Evolutionary conservation across 2,113 vertebrate species (phyloP).

Genomic region (Pseudopodoces humilis): DNA sequence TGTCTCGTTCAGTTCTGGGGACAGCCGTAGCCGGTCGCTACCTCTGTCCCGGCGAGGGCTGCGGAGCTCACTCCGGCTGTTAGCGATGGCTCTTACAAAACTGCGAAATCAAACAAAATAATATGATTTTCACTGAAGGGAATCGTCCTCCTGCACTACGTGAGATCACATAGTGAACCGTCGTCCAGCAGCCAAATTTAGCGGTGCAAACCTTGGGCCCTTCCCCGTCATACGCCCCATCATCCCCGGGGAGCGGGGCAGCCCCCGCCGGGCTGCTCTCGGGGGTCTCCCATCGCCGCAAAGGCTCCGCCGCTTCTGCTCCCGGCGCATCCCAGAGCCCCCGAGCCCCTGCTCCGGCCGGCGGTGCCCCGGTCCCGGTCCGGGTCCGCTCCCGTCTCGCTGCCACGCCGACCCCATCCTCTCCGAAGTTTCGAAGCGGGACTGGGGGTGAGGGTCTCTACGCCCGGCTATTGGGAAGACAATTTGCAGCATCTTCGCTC

Average conservation of each 20-base stretch:
- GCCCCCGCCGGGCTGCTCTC: neutral
- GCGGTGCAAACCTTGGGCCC: neutral
- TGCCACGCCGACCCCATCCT: neutral
- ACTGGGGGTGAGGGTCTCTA: neutral
- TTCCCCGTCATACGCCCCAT: neutral
- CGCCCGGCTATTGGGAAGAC: neutral
- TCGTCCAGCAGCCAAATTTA: neutral
- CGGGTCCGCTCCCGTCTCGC: neutral
- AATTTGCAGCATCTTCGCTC: neutral
- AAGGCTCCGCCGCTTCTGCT: neutral
- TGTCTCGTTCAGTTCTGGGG: neutral
- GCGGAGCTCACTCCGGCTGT: neutral
- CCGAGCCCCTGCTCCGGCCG: neutral
- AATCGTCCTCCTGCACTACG: neutral
- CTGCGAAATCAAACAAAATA: neutral
- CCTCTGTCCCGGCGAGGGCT: neutral
- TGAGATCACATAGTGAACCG: rapidly evolving
- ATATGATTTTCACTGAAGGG: neutral
- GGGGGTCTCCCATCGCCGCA: neutral
- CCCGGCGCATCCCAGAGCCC: neutral
- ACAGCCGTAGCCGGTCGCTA: neutral
- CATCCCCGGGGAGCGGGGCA: neutral
- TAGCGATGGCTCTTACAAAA: neutral
- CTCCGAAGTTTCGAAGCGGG: neutral
- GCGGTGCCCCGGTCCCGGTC: neutral